These are phyloP conservation scores for Heteronetta atricapilla DNA, from an alignment of 2,113 vertebrate species.

Conservation along the genomic window DNA sequence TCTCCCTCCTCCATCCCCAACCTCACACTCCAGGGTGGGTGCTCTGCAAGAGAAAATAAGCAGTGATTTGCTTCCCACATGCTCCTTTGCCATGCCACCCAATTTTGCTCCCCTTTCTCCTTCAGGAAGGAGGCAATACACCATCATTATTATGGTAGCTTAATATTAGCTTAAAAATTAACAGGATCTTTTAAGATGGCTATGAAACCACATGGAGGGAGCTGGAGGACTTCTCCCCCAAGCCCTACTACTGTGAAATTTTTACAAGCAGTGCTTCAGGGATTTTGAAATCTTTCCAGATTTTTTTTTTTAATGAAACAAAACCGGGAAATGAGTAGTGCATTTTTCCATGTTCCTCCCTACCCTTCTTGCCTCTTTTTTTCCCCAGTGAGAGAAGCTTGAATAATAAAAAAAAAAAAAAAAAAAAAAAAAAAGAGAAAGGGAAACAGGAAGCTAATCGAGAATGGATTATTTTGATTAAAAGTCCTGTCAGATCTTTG, in stretches of 20 bases:
- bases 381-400: neutral
- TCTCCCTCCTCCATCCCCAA: neutral
- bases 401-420: neutral
- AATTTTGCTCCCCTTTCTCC: neutral
- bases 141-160: neutral
- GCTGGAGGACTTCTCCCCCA: neutral
- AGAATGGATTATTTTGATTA: conserved; percentile 13
- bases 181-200: neutral
- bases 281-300: conserved; percentile 23
- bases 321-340: neutral
- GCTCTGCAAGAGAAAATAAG: neutral
- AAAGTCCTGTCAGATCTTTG: neutral
- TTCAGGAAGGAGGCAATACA: neutral
- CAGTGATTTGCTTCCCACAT: neutral
- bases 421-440: neutral
- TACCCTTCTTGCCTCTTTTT: neutral
- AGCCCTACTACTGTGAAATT: neutral
- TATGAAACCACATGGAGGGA: neutral
- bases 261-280: neutral
- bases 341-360: neutral
- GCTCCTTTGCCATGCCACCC: neutral
- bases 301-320: neutral
- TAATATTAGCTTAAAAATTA: neutral
- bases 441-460: neutral
- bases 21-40: neutral